A percentile compares a stretch with the other conserved stretches of the same genome.
Evolutionary conservation across 2,113 vertebrate species (phyloP).

Genomic region (Speoplatyrhinus poulsoni): DNA sequence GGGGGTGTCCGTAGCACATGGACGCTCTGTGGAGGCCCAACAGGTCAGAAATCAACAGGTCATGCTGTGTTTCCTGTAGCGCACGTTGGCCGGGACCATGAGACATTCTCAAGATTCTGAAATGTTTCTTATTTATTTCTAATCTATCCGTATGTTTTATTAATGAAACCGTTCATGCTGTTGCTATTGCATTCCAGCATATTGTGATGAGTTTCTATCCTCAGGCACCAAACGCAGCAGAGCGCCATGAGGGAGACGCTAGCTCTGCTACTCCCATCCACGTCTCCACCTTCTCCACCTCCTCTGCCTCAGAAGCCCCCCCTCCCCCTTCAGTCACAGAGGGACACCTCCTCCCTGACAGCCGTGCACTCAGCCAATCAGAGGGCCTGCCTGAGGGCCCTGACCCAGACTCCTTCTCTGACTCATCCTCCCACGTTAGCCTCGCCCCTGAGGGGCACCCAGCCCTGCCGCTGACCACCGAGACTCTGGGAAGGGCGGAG

Average conservation of each 20-base stretch:
- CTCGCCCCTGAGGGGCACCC: conserved; percentile 48
- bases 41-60: conserved; percentile 36
- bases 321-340: conserved; percentile 31
- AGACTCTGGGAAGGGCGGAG: conserved; percentile 55
- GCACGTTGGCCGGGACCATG: too few species aligned
- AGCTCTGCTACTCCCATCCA: conserved; percentile 10
- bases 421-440: conserved; percentile 67
- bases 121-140: too few species aligned
- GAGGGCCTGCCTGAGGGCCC: conserved; percentile 30
- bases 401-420: conserved; percentile 66
- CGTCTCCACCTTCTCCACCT: neutral
- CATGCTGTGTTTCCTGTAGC: too few species aligned
- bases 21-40: conserved; percentile 23
- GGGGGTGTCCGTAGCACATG: conserved; percentile 15
- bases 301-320: conserved; percentile 17
- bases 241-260: conserved; percentile 22
- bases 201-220: conserved; percentile 17
- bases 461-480: conserved; percentile 36
- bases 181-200: neutral
- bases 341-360: conserved; percentile 9
- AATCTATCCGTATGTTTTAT: too few species aligned
- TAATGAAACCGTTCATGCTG: neutral
- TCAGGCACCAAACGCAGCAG: conserved; percentile 44
- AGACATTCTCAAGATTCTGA: too few species aligned
- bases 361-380: conserved; percentile 33